Evolutionary conservation across 2,797 vertebrate species (phyloP), one percentile per base, ranked within the genome.

Genomic region (Sebastes elongatus): DNA sequence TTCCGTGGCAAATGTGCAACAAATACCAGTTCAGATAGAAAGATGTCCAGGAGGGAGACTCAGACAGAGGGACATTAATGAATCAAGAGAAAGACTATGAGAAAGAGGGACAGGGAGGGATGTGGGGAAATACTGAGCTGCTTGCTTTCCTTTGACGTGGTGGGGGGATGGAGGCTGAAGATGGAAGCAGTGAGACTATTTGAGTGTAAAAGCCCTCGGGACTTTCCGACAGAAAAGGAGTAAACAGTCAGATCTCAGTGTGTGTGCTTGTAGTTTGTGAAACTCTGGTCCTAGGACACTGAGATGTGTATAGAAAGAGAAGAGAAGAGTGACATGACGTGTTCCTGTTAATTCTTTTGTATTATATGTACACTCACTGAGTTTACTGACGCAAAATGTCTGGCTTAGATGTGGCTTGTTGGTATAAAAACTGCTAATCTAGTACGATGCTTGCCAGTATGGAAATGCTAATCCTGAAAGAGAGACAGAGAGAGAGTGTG

Each of bases 371-470:
- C 18, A 20, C 60, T 71, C 74, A 1, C 23, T 5, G 28, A 46
- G 55, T 72, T 82, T 67, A 73, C 4, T 46, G 56, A 64, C 59
- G 63, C 65, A 76, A 86, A 82, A 71, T 30, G 30, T 42, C 33
- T 57, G 33, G 74, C 42, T 81, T 81, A 86, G 67, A 77, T 63
- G 74, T 63, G 53, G 78, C 49, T 77, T 80, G 74, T 61, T 76
- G 71, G 42, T 81, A 57, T 76, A 67, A 52, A 88, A 88, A 78
- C 71, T 77, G 63, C 71, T 90, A 89, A 90, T 90, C 90, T 81
- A 18, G 68, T 22, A 33, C 66, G 72, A 87, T 57, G 63, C 62
- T 77, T 84, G 74, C 67, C 78, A 78, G 62, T 74, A 56, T 76
- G 67, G 87, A 74, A 71, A 63, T 35, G 57, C 73, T 89, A 66